Evolutionary conservation across 64 coral and sea anemone genomes (phyloP).

Genomic region (Porites australiensis): DNA sequence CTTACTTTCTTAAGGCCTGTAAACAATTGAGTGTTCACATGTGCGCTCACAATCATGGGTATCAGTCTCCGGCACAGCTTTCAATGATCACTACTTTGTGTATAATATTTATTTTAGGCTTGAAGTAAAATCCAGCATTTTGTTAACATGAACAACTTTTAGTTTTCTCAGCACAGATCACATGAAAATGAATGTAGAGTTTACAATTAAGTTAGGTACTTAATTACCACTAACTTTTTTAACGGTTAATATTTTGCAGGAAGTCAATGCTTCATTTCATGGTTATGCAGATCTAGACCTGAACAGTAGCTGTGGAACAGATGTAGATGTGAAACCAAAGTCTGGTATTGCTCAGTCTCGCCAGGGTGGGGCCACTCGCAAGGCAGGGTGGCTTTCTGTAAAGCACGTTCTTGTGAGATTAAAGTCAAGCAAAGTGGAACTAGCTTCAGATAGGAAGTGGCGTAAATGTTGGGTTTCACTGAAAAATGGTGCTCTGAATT

Average conservation of each 20-base stretch:
- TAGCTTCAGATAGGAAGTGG: slow-evolving; percentile 94
- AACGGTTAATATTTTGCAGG: slow-evolving; percentile 25
- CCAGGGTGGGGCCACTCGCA: slow-evolving; percentile 90
- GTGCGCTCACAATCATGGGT: too few species aligned
- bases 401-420: slow-evolving; percentile 88
- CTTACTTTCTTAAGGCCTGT: too few species aligned
- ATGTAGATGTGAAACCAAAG: slow-evolving; percentile 78
- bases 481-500: slow-evolving; percentile 80
- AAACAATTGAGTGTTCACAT: too few species aligned
- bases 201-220: too few species aligned
- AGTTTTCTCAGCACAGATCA: too few species aligned
- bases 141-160: too few species aligned
- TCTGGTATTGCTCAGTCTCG: slow-evolving; percentile 90
- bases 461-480: slow-evolving; percentile 98
- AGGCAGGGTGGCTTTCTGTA: slow-evolving; percentile 90
- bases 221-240: too few species aligned
- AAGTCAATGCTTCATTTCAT: slow-evolving; percentile 68
- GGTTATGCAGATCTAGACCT: slow-evolving; percentile 77
- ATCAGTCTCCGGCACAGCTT: too few species aligned
- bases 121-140: too few species aligned
- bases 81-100: too few species aligned
- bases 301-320: slow-evolving; percentile 81
- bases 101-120: too few species aligned
- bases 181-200: too few species aligned
- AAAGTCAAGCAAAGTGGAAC: slow-evolving; percentile 82